Conservation (phyloP, 2,888 invertebrate genomes). For the Zygothrica quintamaculata region DNA sequence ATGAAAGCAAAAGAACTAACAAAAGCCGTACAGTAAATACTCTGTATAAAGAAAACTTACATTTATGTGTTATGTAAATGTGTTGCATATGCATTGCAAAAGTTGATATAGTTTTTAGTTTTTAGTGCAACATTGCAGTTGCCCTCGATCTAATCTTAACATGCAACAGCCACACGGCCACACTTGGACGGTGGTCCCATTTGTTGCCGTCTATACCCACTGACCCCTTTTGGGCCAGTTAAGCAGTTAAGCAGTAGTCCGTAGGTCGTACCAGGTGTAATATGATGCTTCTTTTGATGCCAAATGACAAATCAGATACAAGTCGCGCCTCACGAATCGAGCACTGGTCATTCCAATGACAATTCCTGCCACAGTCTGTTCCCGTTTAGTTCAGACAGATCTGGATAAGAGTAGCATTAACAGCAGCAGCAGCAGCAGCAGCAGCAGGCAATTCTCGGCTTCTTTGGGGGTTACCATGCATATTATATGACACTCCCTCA, state of each 20-base stretch:
- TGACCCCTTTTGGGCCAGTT: too few relatives aligned
- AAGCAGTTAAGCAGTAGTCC: too few relatives aligned
- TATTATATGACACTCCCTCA: constrained; percentile 22
- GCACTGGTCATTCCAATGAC: constrained; percentile 44
- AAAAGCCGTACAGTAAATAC: constrained; percentile 14
- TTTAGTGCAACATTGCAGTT: constrained; percentile 14
- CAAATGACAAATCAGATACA: constrained; percentile 77
- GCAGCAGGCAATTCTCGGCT: too few relatives aligned
- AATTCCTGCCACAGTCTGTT: constrained; percentile 35
- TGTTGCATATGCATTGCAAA: neutral
- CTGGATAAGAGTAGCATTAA: neutral
- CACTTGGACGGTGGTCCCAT: constrained; percentile 71
- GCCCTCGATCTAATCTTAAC: constrained; percentile 63
- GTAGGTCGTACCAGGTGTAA: constrained; percentile 61
- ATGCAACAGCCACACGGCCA: constrained; percentile 51
- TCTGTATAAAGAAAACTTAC: too few relatives aligned
- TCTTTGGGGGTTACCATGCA: constrained; percentile 8
- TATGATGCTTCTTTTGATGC: constrained; percentile 59
- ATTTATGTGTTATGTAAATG: too few relatives aligned
- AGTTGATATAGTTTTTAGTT: constrained; percentile 2
- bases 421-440: too few relatives aligned
- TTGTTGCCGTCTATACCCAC: constrained; percentile 50
- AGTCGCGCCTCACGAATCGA: constrained; percentile 68
- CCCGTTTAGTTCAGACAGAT: too few relatives aligned
- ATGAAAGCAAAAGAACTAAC: constrained; percentile 19